Conservation (phyloP, 1,140 invertebrate genomes). For the Heliconius hewitsoni region DNA sequence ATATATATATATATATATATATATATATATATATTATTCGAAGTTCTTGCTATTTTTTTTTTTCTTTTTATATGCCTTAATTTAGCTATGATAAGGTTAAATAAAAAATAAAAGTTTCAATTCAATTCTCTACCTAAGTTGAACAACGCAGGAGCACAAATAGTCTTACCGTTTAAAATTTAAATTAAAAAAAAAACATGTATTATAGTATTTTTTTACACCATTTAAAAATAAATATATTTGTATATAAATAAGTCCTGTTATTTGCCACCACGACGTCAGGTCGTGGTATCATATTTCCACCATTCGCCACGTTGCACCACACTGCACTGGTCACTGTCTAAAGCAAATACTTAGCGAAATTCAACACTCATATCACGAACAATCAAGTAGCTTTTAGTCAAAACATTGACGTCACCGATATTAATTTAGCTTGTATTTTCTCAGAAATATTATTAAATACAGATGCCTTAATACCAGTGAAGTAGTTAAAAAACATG, state of each 20-base stretch:
- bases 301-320: not conserved
- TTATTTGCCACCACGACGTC: not conserved
- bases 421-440: not conserved
- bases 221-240: not conserved
- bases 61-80: no score
- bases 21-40: no score
- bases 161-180: not conserved
- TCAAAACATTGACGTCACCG: not conserved
- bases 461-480: no score
- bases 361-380: not conserved
- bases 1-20: no score
- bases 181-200: not conserved
- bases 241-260: not conserved
- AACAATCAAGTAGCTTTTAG: not conserved
- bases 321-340: constrained; percentile 1
- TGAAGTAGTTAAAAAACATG: no score
- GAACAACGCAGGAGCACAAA: no score
- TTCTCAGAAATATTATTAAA: not conserved
- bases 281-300: not conserved
- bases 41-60: no score
- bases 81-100: no score
- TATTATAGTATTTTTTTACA: not conserved
- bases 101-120: no score
- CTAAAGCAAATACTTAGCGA: not conserved
- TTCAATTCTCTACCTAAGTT: no score